Evolutionary conservation across 2,113 vertebrate species (phyloP).

Genomic region (Chiloscyllium plagiosum): DNA sequence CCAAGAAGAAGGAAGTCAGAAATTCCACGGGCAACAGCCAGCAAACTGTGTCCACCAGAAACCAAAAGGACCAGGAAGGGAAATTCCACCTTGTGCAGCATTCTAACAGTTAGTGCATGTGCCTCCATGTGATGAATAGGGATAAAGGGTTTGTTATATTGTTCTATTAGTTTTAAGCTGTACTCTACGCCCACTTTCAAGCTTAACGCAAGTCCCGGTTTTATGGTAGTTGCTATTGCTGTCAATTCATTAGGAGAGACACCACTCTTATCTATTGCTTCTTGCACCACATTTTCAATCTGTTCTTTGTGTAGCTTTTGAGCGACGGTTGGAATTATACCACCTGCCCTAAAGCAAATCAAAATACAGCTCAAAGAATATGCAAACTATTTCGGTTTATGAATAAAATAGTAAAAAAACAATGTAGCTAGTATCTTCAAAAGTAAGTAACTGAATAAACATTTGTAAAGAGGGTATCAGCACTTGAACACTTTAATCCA

Average conservation of each 20-base stretch:
- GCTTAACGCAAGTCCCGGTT: conserved; percentile 79
- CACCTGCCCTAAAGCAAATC: conserved; percentile 67
- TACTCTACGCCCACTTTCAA: conserved; percentile 74
- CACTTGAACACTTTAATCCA: not conserved
- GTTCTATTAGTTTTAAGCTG: conserved; percentile 63
- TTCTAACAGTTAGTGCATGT: conserved; percentile 80
- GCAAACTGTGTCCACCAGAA: conserved; percentile 85
- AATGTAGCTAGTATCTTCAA: not conserved
- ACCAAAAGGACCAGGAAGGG: conserved; percentile 88
- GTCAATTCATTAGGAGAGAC: conserved; percentile 61
- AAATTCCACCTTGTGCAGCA: conserved; percentile 69
- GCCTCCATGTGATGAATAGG: conserved; percentile 98
- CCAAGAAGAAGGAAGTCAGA: conserved; percentile 88
- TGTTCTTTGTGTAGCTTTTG: conserved; percentile 81
- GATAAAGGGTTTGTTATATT: conserved; percentile 74
- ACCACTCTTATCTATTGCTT: conserved; percentile 63
- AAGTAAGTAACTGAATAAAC: not conserved
- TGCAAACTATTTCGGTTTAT: not conserved
- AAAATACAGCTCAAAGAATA: not conserved
- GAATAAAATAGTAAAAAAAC: not conserved
- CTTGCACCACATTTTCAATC: conserved; percentile 70
- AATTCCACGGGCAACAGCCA: conserved; percentile 74
- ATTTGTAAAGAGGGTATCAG: not conserved
- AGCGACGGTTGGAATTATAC: conserved; percentile 82
- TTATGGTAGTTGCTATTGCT: conserved; percentile 81